phyloP scores from a whole-genome alignment of 2,888 invertebrate genomes.

The Maniola hyperantus region DNA sequence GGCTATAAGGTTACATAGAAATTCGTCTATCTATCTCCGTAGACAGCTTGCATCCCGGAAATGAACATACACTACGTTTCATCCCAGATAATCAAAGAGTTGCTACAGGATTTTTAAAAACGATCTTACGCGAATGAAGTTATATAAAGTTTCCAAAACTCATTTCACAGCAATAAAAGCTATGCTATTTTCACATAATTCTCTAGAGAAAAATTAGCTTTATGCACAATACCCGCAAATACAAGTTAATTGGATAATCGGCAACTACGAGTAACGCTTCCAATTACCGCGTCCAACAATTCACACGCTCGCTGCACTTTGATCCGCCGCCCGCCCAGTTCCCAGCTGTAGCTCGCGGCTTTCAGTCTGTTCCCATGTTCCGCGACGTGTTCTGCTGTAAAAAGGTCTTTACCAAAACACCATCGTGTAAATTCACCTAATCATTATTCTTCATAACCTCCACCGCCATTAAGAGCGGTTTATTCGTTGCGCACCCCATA shows the following conservation, averaged over 20 bases:
- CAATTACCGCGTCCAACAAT: slow-evolving; percentile 51
- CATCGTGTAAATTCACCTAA: slow-evolving; percentile 6
- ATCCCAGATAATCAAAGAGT: too few relatives aligned
- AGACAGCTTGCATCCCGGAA: too few relatives aligned
- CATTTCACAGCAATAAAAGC: background rate
- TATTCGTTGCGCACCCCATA: too few relatives aligned
- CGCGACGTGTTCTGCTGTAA: slow-evolving; percentile 77
- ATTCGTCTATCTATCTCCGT: too few relatives aligned
- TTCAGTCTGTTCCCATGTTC: slow-evolving; percentile 72
- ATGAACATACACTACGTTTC: too few relatives aligned
- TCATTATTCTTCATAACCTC: slow-evolving; percentile 14
- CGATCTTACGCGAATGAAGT: too few relatives aligned
- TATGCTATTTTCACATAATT: background rate
- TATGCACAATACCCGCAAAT: background rate
- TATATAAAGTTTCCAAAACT: background rate
- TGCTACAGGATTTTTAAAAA: too few relatives aligned
- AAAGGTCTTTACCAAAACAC: slow-evolving; percentile 57
- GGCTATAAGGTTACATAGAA: too few relatives aligned
- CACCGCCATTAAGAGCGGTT: slow-evolving; percentile 12
- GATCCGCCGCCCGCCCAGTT: slow-evolving; percentile 16
- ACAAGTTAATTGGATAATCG: background rate
- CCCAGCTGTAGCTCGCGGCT: slow-evolving; percentile 38
- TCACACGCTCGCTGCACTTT: slow-evolving; percentile 23
- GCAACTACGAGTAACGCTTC: background rate
- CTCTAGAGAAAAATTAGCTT: background rate